Evolutionary conservation across 2,113 vertebrate species (phyloP), one percentile per base, ranked within the genome.

Genomic region (Rostratula benghalensis): DNA sequence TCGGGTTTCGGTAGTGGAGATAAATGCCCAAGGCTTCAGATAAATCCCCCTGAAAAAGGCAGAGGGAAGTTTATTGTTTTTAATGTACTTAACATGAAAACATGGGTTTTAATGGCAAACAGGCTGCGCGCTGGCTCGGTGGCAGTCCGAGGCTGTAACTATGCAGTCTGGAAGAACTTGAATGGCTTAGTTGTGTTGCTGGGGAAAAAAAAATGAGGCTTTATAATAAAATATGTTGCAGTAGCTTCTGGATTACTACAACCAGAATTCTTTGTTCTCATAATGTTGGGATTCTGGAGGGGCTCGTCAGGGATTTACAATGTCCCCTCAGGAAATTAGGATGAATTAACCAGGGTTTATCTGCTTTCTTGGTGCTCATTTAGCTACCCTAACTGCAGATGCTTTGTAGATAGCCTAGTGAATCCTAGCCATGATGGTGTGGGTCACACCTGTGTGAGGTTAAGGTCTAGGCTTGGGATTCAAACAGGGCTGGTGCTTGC

Each of bases 371-470:
- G 27, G 5, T 39, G 61, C 37, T 81, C 18, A 5, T 22, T 30
- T 16, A 10, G 77, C 30, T 7, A 17, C 65, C 43, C 12, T 16
- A 23, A 14, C 59, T 13, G 35, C 20, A 8, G 3, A 5, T 12
- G n/a, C 35, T 23, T 13, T 1, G 3, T 35, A 1, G n/a, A 1
- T 5, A 68, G 30, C 37, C 23, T 2, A 1, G 39, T 30, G 24
- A 1, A 4, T 10, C 48, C 76, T 9, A 35, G 37, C 67, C 3
- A 2, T 1, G 3, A 3, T 2, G 48, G 13, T 11, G 12, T 1
- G 25, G 30, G 43, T 79, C 61, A 13, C 83, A n/a, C 74, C 89
- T 68, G 89, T 1, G 7, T 1, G 20, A 21, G 31, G 24, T 31
- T 17, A 25, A 9, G 37, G 24, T 19, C 63, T 56, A 69, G 43